Base-by-base conservation (phyloP, 2,113 vertebrate genomes). In the Bungarus multicinctus region DNA sequence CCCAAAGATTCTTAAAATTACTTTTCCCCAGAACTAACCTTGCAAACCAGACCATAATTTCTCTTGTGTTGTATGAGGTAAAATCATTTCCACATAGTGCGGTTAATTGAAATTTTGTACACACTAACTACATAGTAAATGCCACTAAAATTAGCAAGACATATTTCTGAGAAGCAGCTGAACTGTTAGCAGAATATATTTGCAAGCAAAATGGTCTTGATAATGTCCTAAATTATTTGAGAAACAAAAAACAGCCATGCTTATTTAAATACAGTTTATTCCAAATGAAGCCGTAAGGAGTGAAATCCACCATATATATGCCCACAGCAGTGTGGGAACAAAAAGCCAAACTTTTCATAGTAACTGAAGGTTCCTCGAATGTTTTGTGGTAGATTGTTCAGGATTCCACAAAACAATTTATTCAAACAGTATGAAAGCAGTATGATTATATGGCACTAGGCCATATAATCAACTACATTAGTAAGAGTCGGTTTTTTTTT, bases 401-500 rank as follows among this genome's bases (percentile, higher is more conserved):
- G 25, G 39, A 55, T 45, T 39, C 34, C 45, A 90, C 10, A 23
- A 90, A 69, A 45, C 45, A 52, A 10, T 30, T 69, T 34, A 64
- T 30, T 47, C 57, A 90, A 47, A 43, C 89, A 20, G 8, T 30
- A 50, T 90, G 58, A n/a, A n/a, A n/a, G n/a, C n/a, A n/a, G n/a
- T n/a, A n/a, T n/a, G n/a, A n/a, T n/a, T n/a, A n/a, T n/a, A n/a
- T n/a, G n/a, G n/a, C n/a, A 69, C 27, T 22, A 52, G 90, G 94
- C 2, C 25, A 54, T 11, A 27, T 30, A 58, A 47, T 91, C 90
- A 87, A 14, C 91, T 39, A 16, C 55, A 10, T 92, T 30, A 16
- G 53, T n/a, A 87, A 39, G 47, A 90, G 34, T 23, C 87, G 0
- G n/a, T n/a, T 87, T 93, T 43, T 94, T n/a, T 92, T 54, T 94